A percentile compares a stretch with the other conserved stretches of the same genome.
Evolutionary conservation across 2,797 vertebrate genomes (phyloP).

Genomic region (Tenualosa ilisha): DNA sequence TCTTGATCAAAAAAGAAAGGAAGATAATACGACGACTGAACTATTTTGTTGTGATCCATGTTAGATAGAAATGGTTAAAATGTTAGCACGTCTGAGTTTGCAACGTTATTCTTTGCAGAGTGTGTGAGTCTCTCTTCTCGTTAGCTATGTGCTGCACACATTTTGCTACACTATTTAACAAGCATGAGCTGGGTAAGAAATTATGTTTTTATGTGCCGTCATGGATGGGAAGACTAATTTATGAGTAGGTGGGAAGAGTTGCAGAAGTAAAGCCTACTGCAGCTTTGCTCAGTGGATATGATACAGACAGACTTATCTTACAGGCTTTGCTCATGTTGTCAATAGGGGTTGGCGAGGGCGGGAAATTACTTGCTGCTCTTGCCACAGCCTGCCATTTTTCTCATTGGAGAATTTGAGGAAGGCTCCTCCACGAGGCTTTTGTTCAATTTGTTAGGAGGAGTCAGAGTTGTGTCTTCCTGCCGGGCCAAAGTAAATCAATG

Average conservation of each 20-base stretch:
- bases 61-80: too few relatives aligned
- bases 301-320: neutral
- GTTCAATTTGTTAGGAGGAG: constrained; percentile 9
- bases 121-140: neutral
- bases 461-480: neutral
- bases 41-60: neutral
- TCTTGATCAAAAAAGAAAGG: neutral
- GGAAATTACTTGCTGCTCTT: neutral
- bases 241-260: neutral
- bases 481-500: neutral
- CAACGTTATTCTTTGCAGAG: neutral
- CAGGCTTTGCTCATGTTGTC: neutral
- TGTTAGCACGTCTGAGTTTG: neutral
- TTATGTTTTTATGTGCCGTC: neutral
- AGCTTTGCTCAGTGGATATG: neutral
- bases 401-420: neutral
- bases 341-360: neutral
- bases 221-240: neutral
- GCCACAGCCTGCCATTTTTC: neutral
- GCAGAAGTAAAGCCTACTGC: neutral
- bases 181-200: neutral
- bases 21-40: neutral
- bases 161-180: neutral
- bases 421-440: neutral
- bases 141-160: neutral